A percentile compares a stretch with the other conserved stretches of the same genome.
Conservation (phyloP, 2,888 invertebrate genomes). For the Tubulanus polymorphus region DNA sequence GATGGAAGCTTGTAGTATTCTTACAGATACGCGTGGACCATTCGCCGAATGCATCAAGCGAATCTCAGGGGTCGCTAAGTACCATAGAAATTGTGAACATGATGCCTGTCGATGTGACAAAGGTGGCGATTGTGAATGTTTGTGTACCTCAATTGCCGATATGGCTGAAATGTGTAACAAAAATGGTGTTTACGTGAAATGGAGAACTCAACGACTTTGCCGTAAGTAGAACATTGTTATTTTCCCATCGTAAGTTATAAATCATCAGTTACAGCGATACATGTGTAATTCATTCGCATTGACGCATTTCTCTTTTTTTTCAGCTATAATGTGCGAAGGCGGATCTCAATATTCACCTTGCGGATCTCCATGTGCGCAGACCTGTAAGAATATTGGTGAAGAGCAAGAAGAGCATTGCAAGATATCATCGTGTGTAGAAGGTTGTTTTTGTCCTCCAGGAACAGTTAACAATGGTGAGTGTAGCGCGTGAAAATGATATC, state of each 20-base stretch:
- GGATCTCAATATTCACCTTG: constrained; percentile 76
- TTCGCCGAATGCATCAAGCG: constrained; percentile 58
- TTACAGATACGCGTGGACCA: constrained; percentile 66
- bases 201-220: constrained; percentile 75
- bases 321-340: constrained; percentile 83
- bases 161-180: constrained; percentile 77
- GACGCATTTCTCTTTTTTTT: too few species aligned
- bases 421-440: constrained; percentile 24
- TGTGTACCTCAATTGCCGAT: constrained; percentile 80
- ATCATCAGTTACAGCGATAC: too few species aligned
- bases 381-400: too few species aligned
- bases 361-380: constrained; percentile 74
- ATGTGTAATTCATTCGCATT: too few species aligned
- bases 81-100: constrained; percentile 61
- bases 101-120: constrained; percentile 78
- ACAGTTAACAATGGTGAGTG: constrained; percentile 13
- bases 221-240: too few species aligned
- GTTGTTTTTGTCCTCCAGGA: constrained; percentile 26
- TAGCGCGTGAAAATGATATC: too few species aligned
- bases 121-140: constrained; percentile 82
- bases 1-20: constrained; percentile 64
- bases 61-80: not conserved
- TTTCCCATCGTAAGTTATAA: too few species aligned
- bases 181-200: constrained; percentile 66
- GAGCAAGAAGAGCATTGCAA: constrained; percentile 14